phyloP scores from a whole-genome alignment of 2,113 vertebrate species.

The Centrocercus urophasianus region DNA sequence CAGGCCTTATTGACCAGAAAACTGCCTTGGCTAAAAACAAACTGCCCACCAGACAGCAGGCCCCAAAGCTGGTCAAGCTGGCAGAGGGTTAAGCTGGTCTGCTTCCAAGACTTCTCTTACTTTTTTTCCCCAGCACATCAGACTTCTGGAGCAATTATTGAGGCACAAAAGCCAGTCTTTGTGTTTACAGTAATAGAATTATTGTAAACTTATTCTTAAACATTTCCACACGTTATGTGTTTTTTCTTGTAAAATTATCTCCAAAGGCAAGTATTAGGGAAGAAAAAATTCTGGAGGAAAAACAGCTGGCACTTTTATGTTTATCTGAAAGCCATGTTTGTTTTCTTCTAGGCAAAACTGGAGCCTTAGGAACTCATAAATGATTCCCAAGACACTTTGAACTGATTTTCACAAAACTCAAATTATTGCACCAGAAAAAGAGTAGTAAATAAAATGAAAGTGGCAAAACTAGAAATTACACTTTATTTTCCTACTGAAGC shows the following conservation, averaged over 20 bases:
- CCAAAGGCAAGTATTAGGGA: conserved; percentile 52
- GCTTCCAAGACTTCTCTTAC: background rate
- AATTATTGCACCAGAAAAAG: conserved; percentile 8
- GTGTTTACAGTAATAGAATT: conserved; percentile 13
- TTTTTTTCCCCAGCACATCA: background rate
- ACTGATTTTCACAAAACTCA: conserved; percentile 28
- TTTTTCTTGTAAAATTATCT: conserved; percentile 58
- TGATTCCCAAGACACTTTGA: conserved; percentile 43
- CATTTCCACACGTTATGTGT: conserved; percentile 49
- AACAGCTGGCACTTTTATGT: conserved; percentile 61
- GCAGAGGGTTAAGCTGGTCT: background rate
- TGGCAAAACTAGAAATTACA: background rate
- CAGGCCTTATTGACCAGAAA: background rate
- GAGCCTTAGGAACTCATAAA: conserved; percentile 47
- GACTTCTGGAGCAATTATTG: background rate
- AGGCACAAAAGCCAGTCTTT: background rate
- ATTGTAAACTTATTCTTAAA: conserved; percentile 50
- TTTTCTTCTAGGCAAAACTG: conserved; percentile 55
- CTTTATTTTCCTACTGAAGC: conserved; percentile 33
- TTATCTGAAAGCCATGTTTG: conserved; percentile 65
- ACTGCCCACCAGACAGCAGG: background rate
- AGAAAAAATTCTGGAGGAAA: conserved; percentile 35
- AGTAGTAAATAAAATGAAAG: background rate
- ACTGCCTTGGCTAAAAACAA: background rate
- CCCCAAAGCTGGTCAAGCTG: background rate